phyloP scores from a whole-genome alignment of 2,113 vertebrate species.

The Apus apus region DNA sequence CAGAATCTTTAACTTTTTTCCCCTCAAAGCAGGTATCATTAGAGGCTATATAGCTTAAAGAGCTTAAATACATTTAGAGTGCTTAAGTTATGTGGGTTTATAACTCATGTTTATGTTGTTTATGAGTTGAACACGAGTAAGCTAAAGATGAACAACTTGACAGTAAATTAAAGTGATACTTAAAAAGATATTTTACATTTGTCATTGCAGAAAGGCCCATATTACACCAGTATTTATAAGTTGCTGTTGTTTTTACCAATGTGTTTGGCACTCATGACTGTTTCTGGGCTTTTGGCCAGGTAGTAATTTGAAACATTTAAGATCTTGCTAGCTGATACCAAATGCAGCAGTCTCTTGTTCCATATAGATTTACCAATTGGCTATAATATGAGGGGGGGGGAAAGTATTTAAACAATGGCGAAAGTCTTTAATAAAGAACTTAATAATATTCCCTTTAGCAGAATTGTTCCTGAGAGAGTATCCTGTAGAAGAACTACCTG shows the following conservation, averaged over 20 bases:
- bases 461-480: neutral
- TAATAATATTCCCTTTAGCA: neutral
- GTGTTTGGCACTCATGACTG: neutral
- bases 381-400: neutral
- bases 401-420: neutral
- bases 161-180: neutral
- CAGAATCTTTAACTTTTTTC: neutral
- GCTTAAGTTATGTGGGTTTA: neutral
- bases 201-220: neutral
- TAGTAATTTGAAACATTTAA: slow-evolving; percentile 31
- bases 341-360: neutral
- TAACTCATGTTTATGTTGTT: slow-evolving; percentile 7
- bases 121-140: neutral
- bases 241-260: slow-evolving; percentile 34
- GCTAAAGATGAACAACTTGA: neutral
- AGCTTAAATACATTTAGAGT: neutral
- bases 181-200: neutral
- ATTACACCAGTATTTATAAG: slow-evolving; percentile 47
- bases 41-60: neutral
- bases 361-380: neutral
- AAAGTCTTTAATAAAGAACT: neutral
- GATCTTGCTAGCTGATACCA: neutral
- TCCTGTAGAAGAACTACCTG: neutral
- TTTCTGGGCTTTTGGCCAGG: slow-evolving; percentile 55
- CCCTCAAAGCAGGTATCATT: neutral